Percentiles rank a stretch among this genome's conserved stretches.
These are phyloP conservation scores for Tiliacea aurago DNA, from an alignment of 2,888 invertebrate genomes.

Conservation along the genomic window DNA sequence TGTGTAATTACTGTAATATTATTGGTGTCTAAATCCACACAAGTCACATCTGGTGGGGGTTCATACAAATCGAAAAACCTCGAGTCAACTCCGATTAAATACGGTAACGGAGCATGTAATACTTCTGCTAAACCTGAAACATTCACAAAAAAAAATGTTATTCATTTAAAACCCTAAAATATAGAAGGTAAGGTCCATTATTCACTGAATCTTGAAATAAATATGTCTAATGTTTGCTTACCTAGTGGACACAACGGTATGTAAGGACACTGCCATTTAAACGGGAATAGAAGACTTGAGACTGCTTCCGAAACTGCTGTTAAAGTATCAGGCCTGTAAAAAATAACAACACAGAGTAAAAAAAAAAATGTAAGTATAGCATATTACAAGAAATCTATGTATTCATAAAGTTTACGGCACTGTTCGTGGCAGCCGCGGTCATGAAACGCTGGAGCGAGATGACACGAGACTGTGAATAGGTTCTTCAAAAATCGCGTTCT, in stretches of 20 bases:
- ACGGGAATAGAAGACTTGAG: constrained; percentile 98
- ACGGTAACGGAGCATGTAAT: constrained; percentile 98
- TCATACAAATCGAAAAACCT: constrained; percentile 99
- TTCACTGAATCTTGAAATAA: background rate
- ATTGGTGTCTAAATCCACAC: constrained; percentile 99
- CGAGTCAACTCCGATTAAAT: constrained; percentile 99
- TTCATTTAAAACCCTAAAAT: too few species aligned
- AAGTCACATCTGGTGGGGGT: constrained; percentile 98
- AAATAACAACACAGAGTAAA: constrained; percentile 18
- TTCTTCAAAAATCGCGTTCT: background rate
- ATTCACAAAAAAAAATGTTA: background rate
- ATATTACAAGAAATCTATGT: background rate
- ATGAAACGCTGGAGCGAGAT: background rate
- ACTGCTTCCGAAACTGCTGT: constrained; percentile 99
- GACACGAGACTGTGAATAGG: background rate
- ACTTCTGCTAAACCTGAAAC: constrained; percentile 96
- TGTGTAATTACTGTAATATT: constrained; percentile 95
- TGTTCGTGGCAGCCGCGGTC: background rate
- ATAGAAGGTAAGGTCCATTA: background rate
- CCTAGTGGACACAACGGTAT: constrained; percentile 99
- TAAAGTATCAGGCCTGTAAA: constrained; percentile 96
- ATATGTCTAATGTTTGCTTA: constrained; percentile 72
- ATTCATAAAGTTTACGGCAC: background rate
- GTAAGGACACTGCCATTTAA: constrained; percentile 99
- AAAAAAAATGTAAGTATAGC: too few species aligned